Base-by-base conservation (phyloP, 2,113 vertebrate species). In the Anoura caudifer region DNA sequence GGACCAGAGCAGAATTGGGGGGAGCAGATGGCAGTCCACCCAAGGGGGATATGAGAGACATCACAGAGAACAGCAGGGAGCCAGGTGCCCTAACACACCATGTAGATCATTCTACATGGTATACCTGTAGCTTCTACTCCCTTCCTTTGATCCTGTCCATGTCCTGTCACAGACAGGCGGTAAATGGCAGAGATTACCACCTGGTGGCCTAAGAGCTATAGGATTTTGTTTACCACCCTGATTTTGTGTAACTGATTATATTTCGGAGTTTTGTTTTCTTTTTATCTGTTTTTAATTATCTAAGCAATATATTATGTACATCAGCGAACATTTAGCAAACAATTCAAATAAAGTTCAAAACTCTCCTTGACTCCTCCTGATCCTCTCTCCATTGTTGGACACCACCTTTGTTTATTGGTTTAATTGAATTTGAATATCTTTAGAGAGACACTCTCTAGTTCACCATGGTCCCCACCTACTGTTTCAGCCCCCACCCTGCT, bases 241-340 rank as follows among this genome's bases (percentile, higher is more conserved):
- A 79, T 47, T 90, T 85, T 83, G 15, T 89, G 15, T 63, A 11
- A 87, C 45, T 80, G 26, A 38, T 56, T 96, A 36, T 61, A 92
- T 92, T 83, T 36, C 47, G 31, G 50, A 88, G 59, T 12, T 84
- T 86, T 86, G 26, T 38, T 93, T 89, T 80, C 47, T 45, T 76
- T 70, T 94, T 28, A 56, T 20, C 1, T 84, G 36, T 65, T 76
- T 77, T 81, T 38, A 82, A 67, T 87, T 28, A 85, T 36, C 36
- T 41, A 94, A 80, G 31, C 19, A 81, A 41, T 28, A 75, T 16
- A 76, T 59, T 82, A 20, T 47, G 17, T 36, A 36, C 52, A 63
- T 45, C 33, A 43, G 16, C 90, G 22, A 90, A 56, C 70, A 77
- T 96, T 86, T 83, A 85, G 56, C 10, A 73, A 82, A 86, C 14